phyloP scores from a whole-genome alignment of 2,113 vertebrate species.

The Mormyrus iriodes region DNA sequence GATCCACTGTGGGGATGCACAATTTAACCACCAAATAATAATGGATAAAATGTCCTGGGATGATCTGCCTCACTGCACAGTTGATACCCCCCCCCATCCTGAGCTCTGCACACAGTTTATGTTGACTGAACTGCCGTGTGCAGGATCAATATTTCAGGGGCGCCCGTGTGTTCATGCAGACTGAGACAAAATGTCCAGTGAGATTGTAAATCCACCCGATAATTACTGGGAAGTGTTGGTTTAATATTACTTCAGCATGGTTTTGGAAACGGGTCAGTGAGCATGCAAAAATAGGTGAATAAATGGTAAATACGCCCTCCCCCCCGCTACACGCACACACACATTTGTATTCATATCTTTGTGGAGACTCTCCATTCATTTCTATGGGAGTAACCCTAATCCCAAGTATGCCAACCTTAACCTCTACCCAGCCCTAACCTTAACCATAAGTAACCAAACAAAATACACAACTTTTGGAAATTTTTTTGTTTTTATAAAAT shows the following conservation, averaged over 20 bases:
- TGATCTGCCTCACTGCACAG: background rate
- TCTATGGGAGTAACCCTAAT: background rate
- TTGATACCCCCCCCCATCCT: background rate
- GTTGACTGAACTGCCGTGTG: background rate
- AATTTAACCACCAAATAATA: background rate
- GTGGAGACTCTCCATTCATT: background rate
- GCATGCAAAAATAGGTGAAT: background rate
- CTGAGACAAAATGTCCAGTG: background rate
- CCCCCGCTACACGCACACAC: background rate
- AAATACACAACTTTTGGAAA: background rate
- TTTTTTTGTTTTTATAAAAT: background rate
- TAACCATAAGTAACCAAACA: background rate
- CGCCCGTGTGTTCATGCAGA: background rate
- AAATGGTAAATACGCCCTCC: background rate
- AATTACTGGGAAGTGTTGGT: background rate
- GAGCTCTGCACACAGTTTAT: background rate
- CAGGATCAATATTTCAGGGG: background rate
- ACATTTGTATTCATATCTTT: background rate
- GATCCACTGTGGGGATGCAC: background rate
- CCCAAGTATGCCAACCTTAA: background rate
- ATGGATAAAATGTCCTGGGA: background rate
- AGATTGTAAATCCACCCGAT: background rate
- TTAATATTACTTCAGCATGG: background rate
- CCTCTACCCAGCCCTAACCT: background rate
- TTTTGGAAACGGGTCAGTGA: background rate